phyloP scores from a whole-genome alignment of 2,797 vertebrate species.

The Euphonia xanthogaster region DNA sequence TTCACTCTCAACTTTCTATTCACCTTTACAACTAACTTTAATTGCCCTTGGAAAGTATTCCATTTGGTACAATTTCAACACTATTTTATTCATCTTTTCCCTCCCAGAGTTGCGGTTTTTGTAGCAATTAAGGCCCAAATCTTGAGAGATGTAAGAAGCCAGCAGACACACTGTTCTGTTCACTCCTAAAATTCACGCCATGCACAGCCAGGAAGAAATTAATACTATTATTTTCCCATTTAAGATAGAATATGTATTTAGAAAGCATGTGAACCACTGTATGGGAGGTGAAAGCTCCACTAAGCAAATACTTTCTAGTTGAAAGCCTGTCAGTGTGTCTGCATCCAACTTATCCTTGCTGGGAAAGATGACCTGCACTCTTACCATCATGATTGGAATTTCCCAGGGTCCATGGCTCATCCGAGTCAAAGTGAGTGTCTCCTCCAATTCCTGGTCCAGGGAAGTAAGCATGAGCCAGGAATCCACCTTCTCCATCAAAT shows the following conservation, averaged over 20 bases:
- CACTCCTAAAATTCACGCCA: not conserved
- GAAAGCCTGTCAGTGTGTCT: not conserved
- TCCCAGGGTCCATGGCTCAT: conserved; percentile 96
- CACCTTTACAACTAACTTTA: not conserved
- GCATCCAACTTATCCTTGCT: not conserved
- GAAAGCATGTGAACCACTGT: not conserved
- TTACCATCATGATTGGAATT: conserved; percentile 95
- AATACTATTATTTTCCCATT: not conserved
- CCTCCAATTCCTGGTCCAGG: conserved; percentile 97
- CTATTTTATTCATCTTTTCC: not conserved
- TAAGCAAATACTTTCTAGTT: not conserved
- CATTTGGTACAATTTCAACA: not conserved
- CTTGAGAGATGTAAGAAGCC: not conserved
- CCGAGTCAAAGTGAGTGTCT: conserved; percentile 97
- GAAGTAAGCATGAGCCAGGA: conserved; percentile 97
- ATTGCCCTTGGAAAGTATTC: not conserved
- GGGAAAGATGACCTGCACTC: not conserved
- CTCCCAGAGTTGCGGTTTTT: not conserved
- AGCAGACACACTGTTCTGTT: not conserved
- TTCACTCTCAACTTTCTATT: not conserved
- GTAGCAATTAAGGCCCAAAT: not conserved
- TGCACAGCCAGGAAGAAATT: not conserved
- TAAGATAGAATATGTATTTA: not conserved
- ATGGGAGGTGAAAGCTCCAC: not conserved
- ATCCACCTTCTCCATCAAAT: conserved; percentile 96